Percentiles rank a stretch among this genome's conserved stretches.
phyloP scores from a whole-genome alignment of 2,888 invertebrate genomes.

The Watsonalla cultraria region DNA sequence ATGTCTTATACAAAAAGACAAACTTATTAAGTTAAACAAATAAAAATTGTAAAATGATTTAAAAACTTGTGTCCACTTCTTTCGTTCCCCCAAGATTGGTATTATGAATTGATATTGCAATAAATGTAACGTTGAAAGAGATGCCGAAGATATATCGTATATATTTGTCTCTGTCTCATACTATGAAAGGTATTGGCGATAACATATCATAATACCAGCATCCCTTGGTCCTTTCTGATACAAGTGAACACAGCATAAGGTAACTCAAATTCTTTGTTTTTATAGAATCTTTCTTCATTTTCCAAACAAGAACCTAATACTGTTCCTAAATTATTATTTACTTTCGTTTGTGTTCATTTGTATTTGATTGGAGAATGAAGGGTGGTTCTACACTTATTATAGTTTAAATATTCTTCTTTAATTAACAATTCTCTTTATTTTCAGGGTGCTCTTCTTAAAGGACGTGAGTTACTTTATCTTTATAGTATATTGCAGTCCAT shows the following conservation, averaged over 20 bases:
- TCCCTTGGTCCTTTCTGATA: constrained; percentile 10
- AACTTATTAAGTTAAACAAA: neutral
- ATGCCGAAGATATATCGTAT: constrained; percentile 11
- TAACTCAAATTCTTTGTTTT: constrained; percentile 27
- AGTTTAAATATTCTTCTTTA: neutral
- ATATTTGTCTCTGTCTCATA: constrained; percentile 13
- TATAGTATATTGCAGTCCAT: neutral
- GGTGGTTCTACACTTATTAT: constrained; percentile 30
- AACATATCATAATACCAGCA: no score
- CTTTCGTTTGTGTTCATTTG: constrained; percentile 57
- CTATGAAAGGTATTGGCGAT: no score
- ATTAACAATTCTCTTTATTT: constrained; percentile 20
- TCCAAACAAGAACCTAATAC: constrained; percentile 23
- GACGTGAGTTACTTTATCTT: constrained; percentile 26
- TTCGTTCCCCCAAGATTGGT: neutral
- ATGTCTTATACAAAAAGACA: constrained; percentile 5
- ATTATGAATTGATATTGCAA: no score
- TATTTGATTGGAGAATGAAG: constrained; percentile 60
- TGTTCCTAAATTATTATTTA: constrained; percentile 3
- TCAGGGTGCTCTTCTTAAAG: constrained; percentile 41
- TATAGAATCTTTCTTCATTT: constrained; percentile 57
- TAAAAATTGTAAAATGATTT: constrained; percentile 12
- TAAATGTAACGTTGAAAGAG: constrained; percentile 41
- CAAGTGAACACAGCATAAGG: constrained; percentile 62
- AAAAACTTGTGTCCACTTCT: neutral